Evolutionary conservation across 2,888 invertebrate species (phyloP).

Genomic region (Melanophora roralis): DNA sequence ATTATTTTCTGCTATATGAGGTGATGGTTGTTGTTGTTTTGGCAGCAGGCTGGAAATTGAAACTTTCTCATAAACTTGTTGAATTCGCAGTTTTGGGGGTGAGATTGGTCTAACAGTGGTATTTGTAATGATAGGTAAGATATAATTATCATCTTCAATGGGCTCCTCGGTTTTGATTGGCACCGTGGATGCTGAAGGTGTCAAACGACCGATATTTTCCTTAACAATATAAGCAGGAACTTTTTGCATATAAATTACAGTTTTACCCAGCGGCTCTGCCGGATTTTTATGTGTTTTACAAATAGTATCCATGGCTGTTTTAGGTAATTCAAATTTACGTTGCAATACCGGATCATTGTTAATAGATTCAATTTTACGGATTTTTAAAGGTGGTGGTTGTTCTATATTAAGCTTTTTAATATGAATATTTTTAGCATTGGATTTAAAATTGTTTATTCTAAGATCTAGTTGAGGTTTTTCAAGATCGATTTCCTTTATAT

Average conservation of each 20-base stretch:
- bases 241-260: conserved; percentile 22
- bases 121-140: conserved; percentile 26
- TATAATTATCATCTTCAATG: conserved; percentile 13
- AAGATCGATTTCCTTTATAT: not conserved
- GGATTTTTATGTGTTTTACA: not conserved
- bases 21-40: not conserved
- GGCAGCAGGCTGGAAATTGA: not conserved
- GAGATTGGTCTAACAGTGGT: not conserved
- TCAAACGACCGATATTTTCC: not conserved
- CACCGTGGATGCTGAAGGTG: not conserved
- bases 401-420: conserved; percentile 40
- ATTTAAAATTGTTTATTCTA: conserved; percentile 32
- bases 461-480: conserved; percentile 3
- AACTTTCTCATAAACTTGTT: not conserved
- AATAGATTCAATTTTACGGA: conserved; percentile 68
- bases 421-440: conserved; percentile 32
- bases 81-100: not conserved
- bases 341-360: conserved; percentile 51
- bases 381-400: conserved; percentile 66
- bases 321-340: conserved; percentile 24
- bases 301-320: not conserved
- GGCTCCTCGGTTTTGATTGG: conserved; percentile 14
- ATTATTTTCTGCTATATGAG: conserved; percentile 37
- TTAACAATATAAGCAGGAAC: not conserved
- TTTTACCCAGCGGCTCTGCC: not conserved